Percentiles rank a stretch among this genome's conserved stretches.
Conservation (phyloP, 2,113 vertebrate genomes). For the Cottus gobio region DNA sequence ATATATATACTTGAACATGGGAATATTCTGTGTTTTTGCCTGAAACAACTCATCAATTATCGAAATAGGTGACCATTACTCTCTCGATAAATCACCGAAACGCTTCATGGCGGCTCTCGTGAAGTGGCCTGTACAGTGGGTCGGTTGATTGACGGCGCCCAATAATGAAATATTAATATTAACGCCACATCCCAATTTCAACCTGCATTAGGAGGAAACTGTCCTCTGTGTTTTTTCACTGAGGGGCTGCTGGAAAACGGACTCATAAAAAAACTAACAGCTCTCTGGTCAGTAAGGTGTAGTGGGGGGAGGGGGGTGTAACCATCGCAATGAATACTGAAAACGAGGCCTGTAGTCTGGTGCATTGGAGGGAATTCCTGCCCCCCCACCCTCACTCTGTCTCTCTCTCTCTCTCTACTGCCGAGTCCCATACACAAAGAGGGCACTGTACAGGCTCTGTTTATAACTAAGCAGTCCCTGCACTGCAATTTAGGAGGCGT, state of each 20-base stretch:
- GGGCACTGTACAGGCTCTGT: slow-evolving; percentile 86
- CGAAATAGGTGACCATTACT: background rate
- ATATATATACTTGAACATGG: background rate
- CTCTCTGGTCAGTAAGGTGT: slow-evolving; percentile 58
- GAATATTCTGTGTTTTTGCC: background rate
- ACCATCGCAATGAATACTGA: slow-evolving; percentile 66
- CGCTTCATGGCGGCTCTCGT: background rate
- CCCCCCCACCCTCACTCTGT: slow-evolving; percentile 44
- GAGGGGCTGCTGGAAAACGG: slow-evolving; percentile 14
- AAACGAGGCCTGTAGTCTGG: slow-evolving; percentile 77
- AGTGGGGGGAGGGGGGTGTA: slow-evolving; percentile 27
- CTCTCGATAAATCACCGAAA: background rate
- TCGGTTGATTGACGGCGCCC: slow-evolving; percentile 8
- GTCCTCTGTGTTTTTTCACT: background rate
- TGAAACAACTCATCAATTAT: too few species aligned
- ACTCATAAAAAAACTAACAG: slow-evolving; percentile 43
- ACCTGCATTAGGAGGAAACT: slow-evolving; percentile 21
- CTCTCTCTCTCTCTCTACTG: slow-evolving; percentile 36
- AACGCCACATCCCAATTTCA: slow-evolving; percentile 24
- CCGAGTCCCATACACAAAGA: slow-evolving; percentile 87
- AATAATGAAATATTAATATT: slow-evolving; percentile 28
- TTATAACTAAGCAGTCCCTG: slow-evolving; percentile 88
- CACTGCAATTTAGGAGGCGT: slow-evolving; percentile 95
- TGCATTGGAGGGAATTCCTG: slow-evolving; percentile 85
- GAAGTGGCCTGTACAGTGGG: background rate